Base-by-base conservation (phyloP, 2,888 invertebrate species). In the Tenthredo livida region DNA sequence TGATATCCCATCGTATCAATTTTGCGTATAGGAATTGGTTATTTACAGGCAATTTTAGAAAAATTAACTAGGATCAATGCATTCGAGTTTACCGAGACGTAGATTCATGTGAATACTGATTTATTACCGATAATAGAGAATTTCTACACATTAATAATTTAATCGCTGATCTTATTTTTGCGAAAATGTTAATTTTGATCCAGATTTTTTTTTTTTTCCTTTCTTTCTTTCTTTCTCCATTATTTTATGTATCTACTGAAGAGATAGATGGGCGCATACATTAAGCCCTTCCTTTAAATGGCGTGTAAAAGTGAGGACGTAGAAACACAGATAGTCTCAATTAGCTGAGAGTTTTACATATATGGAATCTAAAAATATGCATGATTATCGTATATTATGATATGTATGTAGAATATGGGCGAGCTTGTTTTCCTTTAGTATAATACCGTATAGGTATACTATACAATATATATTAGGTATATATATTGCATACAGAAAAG, bases 261-360 rank as follows among this genome's bases (percentile, higher is more conserved):
- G 37, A 43, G 72, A 12, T 9, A 12, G 1, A 43, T 73, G n/a
- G 3, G 0, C 7, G n/a, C 4, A 43, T 25, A 43, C 72, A n/a
- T 43, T 21, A 17, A 73, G 72, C 72, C 72, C 40, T 73, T 73
- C 72, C 72, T 73, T 15, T 43, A 43, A 73, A 73, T 73, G n/a
- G 40, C 72, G 72, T 73, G 72, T 21, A 37, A 73, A 73, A 40
- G 12, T 43, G 12, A 40, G n/a, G 43, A 40, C n/a, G 33, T 17
- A 10, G 25, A 61, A 67, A 33, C 72, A 40, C 21, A 43, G 12
- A 43, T 40, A 40, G 72, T 4, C 43, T 73, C 72, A 73, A 73
- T 73, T 73, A 73, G 72, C 43, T 73, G 72, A 73, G 72, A 73
- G 72, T 73, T 73, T 73, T 73, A 21, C 43, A 73, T 73, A 73